phyloP scores from a whole-genome alignment of 2,888 invertebrate genomes.

The Poecilobothrus nobilitatus region DNA sequence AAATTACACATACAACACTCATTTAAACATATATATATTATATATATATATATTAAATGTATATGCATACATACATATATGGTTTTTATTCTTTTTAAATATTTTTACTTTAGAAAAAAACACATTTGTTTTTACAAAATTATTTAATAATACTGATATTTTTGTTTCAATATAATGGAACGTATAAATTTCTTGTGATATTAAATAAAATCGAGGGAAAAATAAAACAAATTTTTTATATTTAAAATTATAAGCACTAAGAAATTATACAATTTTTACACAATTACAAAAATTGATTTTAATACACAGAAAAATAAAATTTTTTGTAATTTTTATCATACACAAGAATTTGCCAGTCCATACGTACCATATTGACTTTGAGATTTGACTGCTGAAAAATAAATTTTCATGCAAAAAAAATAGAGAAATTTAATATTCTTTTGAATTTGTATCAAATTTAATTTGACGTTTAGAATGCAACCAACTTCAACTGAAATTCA shows the following conservation, averaged over 20 bases:
- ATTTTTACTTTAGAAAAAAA: too few relatives aligned
- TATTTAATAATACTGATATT: too few relatives aligned
- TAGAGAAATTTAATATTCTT: not conserved
- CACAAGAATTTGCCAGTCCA: not conserved
- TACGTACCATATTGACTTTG: slow-evolving; percentile 1
- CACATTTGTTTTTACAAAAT: too few relatives aligned
- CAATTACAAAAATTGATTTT: too few relatives aligned
- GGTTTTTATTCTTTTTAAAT: not conserved
- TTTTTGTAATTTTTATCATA: not conserved
- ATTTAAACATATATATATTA: too few relatives aligned
- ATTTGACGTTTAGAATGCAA: too few relatives aligned
- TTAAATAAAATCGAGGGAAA: too few relatives aligned
- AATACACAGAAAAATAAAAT: not conserved
- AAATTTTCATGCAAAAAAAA: not conserved
- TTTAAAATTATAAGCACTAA: not conserved
- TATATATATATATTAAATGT: too few relatives aligned
- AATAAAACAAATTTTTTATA: not conserved
- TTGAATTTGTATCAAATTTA: not conserved
- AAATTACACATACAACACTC: too few relatives aligned
- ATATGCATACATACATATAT: too few relatives aligned
- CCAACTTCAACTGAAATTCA: too few relatives aligned
- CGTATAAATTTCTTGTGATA: not conserved
- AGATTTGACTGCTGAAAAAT: not conserved
- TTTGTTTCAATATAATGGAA: not conserved
- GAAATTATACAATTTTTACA: not conserved